Base-by-base conservation (phyloP, 1,140 invertebrate species). In the Sycophaga agraensis region DNA sequence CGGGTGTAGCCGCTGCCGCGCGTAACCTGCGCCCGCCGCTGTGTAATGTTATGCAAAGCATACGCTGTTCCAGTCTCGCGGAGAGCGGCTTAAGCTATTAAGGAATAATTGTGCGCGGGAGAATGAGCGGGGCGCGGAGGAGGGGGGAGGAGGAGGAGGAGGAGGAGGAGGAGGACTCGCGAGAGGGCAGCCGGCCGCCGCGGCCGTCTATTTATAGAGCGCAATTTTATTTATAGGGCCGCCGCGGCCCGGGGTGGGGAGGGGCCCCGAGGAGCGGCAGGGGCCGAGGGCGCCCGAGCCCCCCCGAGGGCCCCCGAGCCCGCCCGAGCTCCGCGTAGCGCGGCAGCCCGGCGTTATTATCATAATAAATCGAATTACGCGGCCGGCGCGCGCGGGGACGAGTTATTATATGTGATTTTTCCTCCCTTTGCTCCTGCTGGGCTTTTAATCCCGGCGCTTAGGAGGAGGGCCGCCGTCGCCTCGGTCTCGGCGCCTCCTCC, bases 21-120 rank as follows among this genome's bases (percentile, higher is more conserved):
- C 68, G 56, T 68, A 68, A 66, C 66, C 64, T 56, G 66, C 65
- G 54, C 65, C 64, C 62, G 63, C 59, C 39, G n/a, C 24, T 43
- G 59, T 61, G 54, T 71, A 69, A 71, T 71, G 63, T 69, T 69
- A 71, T 71, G 69, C 69, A 70, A 70, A 70, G 67, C 68, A 68
- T 64, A 66, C 66, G 65, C 59, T 70, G 66, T 70, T 70, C 68
- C 66, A 70, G 66, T 70, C 68, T 68, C 67, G 50, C 64, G 69
- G 60, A 67, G 65, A 68, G 65, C 64, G 62, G 66, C 63, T 68
- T 63, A 60, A 65, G 64, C 69, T 69, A 71, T 68, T 69, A 66
- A 64, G 67, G 69, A 68, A 71, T 71, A 71, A 71, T 71, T 68
- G 67, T 67, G 67, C 58, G 51, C 1, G 12, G 11, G 24, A 0